Percentiles rank a stretch among this genome's conserved stretches.
Evolutionary conservation across 2,797 vertebrate genomes (phyloP).

Genomic region (Enteromius mattozi): DNA sequence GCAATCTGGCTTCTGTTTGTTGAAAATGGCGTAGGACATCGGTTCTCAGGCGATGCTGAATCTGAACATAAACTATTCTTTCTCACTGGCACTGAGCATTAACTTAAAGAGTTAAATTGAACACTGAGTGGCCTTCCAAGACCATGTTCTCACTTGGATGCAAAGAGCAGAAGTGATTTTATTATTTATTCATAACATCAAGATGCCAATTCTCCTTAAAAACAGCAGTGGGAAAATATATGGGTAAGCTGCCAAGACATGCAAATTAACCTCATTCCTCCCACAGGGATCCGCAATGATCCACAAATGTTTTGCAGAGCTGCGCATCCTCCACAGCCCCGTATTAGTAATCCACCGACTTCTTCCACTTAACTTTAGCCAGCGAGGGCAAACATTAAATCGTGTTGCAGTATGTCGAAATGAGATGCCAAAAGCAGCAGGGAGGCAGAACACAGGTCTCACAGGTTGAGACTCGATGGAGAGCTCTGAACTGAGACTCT

Average conservation of each 20-base stretch:
- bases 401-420: conserved; percentile 14
- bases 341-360: conserved; percentile 25
- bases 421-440: conserved; percentile 30
- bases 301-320: conserved; percentile 10
- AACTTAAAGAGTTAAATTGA: conserved; percentile 7
- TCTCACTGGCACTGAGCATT: neutral
- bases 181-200: conserved; percentile 33
- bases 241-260: conserved; percentile 27
- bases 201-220: conserved; percentile 13
- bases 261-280: conserved; percentile 33
- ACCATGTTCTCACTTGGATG: neutral
- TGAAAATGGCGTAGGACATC: conserved; percentile 30
- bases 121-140: neutral
- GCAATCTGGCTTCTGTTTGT: conserved; percentile 49
- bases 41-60: neutral
- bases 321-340: conserved; percentile 27
- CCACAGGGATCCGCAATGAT: conserved; percentile 12
- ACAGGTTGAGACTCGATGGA: conserved; percentile 38
- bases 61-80: neutral
- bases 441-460: neutral
- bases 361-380: conserved; percentile 37
- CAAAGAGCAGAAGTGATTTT: conserved; percentile 20
- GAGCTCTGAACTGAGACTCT: neutral
- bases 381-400: conserved; percentile 26
- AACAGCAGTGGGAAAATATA: conserved; percentile 22